phyloP scores from a whole-genome alignment of 2,113 vertebrate genomes.

The Chunga burmeisteri region DNA sequence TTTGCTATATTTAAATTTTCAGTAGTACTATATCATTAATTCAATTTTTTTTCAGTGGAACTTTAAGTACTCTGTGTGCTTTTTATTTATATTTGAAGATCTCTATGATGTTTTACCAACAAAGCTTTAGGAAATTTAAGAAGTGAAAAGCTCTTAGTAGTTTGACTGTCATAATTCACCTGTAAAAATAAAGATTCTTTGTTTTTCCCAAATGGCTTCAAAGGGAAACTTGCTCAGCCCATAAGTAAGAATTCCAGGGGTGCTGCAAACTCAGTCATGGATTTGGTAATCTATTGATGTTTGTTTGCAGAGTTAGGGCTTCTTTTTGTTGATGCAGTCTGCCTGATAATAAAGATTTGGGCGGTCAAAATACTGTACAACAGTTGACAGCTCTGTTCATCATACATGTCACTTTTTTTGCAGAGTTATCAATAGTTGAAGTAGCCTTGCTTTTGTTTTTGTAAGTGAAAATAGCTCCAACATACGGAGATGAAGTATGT shows the following conservation, averaged over 20 bases:
- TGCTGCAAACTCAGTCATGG: background rate
- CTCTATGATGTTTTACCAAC: background rate
- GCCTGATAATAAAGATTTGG: background rate
- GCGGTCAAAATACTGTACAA: background rate
- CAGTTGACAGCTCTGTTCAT: background rate
- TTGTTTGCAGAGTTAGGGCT: background rate
- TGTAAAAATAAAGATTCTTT: background rate
- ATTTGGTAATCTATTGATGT: background rate
- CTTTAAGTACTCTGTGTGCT: background rate
- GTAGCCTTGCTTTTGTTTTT: background rate
- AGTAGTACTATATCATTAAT: background rate
- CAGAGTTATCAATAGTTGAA: background rate
- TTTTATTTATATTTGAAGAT: background rate
- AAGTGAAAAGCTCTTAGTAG: background rate
- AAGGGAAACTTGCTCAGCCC: background rate
- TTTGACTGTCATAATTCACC: background rate
- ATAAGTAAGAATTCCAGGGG: background rate
- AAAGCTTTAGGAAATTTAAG: background rate
- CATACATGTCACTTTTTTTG: background rate
- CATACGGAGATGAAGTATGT: background rate
- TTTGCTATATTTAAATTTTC: background rate
- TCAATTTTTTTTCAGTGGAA: background rate
- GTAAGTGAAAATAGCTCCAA: background rate
- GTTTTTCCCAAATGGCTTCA: background rate
- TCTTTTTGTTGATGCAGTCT: background rate